phyloP scores from a whole-genome alignment of 2,113 vertebrate species.

The Scolopax mira region DNA sequence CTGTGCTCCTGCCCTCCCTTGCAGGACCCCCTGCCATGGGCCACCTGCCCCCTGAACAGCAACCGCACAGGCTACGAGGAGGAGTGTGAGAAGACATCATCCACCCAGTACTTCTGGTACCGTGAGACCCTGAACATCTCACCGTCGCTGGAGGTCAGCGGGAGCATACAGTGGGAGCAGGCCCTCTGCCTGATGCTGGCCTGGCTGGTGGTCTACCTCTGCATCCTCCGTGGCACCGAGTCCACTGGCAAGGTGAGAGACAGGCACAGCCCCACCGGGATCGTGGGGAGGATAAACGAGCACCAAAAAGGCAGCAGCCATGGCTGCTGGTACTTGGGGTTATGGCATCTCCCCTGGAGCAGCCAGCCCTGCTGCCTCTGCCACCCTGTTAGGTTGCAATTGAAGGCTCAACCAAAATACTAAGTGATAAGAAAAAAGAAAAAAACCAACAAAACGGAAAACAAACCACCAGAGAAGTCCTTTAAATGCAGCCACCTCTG shows the following conservation, averaged over 20 bases:
- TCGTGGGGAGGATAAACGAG: rapidly evolving
- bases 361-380: not conserved
- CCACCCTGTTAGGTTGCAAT: not conserved
- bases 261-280: rapidly evolving
- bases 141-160: slow-evolving; percentile 79
- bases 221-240: slow-evolving; percentile 84
- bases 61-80: slow-evolving; percentile 81
- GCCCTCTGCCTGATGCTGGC: slow-evolving; percentile 85
- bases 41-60: slow-evolving; percentile 82
- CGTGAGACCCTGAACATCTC: slow-evolving; percentile 90
- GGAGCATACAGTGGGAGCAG: slow-evolving; percentile 82
- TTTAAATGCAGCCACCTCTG: not conserved
- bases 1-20: not conserved
- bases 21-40: slow-evolving; percentile 89
- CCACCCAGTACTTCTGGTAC: slow-evolving; percentile 97
- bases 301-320: rapidly evolving
- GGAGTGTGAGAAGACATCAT: slow-evolving; percentile 83
- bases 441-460: not conserved
- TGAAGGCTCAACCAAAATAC: not conserved
- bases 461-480: not conserved
- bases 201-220: slow-evolving; percentile 89
- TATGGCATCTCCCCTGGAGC: rapidly evolving
- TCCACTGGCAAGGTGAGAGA: slow-evolving; percentile 86
- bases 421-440: not conserved
- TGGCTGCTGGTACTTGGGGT: not conserved